These are phyloP conservation scores for Nyctibius grandis DNA, from an alignment of 2,797 vertebrate genomes.

Conservation along the genomic window DNA sequence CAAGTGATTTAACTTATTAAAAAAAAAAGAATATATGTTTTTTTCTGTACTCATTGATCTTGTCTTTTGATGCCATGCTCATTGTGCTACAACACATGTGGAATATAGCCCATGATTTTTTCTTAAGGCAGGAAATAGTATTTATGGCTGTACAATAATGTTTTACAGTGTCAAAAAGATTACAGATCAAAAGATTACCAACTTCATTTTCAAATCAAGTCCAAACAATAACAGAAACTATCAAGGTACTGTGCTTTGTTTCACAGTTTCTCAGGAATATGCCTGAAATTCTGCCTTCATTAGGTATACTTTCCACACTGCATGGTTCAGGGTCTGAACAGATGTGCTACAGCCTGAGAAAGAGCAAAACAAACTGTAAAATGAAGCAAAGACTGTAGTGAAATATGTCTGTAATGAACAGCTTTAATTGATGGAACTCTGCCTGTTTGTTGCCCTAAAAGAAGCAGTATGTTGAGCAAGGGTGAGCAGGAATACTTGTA, in stretches of 20 bases:
- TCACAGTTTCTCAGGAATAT: neutral
- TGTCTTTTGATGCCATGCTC: slow-evolving; percentile 41
- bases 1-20: neutral
- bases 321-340: neutral
- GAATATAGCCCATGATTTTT: slow-evolving; percentile 5
- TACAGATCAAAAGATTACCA: slow-evolving; percentile 43
- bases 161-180: neutral
- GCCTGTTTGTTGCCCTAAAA: neutral
- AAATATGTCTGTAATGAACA: neutral
- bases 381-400: neutral
- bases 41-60: slow-evolving; percentile 11
- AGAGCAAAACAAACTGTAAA: neutral
- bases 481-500: neutral
- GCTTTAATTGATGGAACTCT: neutral
- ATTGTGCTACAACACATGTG: slow-evolving; percentile 16
- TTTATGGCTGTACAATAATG: slow-evolving; percentile 21
- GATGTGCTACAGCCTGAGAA: neutral
- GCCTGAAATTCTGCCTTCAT: neutral
- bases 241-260: neutral
- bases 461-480: neutral
- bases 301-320: neutral
- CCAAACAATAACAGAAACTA: slow-evolving; percentile 18
- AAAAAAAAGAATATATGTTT: neutral
- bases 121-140: slow-evolving; percentile 18
- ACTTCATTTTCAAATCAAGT: slow-evolving; percentile 12